Percentiles rank a stretch among this genome's conserved stretches.
Evolutionary conservation across 2,113 vertebrate species (phyloP).

Genomic region (Sinocyclocheilus maitianheensis): DNA sequence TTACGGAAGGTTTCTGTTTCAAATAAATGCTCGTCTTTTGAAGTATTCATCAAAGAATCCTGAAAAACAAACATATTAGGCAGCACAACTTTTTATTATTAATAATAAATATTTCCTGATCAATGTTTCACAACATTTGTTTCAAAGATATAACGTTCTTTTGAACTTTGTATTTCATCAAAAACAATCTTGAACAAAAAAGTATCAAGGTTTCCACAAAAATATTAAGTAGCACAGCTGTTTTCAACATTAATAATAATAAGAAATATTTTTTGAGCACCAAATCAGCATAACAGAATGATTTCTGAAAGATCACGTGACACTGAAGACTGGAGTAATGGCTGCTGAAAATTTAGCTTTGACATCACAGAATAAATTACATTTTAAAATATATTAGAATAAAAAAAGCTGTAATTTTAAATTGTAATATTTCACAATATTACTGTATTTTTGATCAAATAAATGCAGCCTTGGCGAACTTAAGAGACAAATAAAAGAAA

Average conservation of each 20-base stretch:
- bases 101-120: too few species aligned
- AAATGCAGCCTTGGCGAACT: not conserved
- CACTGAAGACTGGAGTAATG: not conserved
- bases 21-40: not conserved
- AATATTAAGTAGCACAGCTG: not conserved
- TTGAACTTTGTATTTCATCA: too few species aligned
- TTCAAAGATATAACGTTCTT: too few species aligned
- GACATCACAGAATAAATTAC: not conserved
- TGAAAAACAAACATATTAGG: not conserved
- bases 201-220: not conserved
- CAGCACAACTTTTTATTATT: too few species aligned
- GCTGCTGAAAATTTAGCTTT: not conserved
- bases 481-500: not conserved
- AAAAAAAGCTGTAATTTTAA: not conserved
- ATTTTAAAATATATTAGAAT: not conserved
- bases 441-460: not conserved
- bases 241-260: not conserved
- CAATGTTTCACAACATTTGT: too few species aligned
- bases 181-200: too few species aligned
- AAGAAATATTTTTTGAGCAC: not conserved
- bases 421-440: not conserved
- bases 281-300: not conserved
- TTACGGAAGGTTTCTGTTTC: not conserved
- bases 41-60: not conserved
- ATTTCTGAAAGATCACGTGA: not conserved